phyloP scores from a whole-genome alignment of 2,797 vertebrate genomes.

The Semaprochilodus insignis region DNA sequence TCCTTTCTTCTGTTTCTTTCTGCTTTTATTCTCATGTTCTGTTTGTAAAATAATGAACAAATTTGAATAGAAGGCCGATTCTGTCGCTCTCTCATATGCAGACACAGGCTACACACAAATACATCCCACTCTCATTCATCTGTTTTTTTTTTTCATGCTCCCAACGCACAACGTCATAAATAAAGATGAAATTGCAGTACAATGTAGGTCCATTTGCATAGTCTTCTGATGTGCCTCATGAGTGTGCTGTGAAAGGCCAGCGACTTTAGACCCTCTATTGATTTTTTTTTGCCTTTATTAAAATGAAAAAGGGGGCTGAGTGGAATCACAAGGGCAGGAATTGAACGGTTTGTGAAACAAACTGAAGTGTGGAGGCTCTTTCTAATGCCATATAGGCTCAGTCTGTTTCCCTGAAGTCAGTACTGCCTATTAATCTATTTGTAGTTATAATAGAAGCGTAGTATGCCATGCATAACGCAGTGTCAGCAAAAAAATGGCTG shows the following conservation, averaged over 20 bases:
- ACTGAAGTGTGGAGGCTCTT: neutral
- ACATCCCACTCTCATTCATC: neutral
- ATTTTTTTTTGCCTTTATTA: constrained; percentile 36
- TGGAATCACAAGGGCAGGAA: neutral
- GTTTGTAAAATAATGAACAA: constrained; percentile 13
- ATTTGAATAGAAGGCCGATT: constrained; percentile 27
- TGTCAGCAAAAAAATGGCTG: neutral
- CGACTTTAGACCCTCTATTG: constrained; percentile 18
- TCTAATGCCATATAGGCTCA: neutral
- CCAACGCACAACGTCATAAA: constrained; percentile 17
- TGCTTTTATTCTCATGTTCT: neutral
- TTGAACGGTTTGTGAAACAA: neutral
- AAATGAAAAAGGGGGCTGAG: neutral
- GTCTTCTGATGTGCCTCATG: constrained; percentile 27
- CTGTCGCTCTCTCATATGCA: constrained; percentile 6
- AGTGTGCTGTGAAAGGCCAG: constrained; percentile 32
- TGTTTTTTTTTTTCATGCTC: neutral
- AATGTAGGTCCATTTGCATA: constrained; percentile 17
- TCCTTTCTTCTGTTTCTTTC: neutral
- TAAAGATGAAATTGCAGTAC: constrained; percentile 17
- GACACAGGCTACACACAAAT: neutral
- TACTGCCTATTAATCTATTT: neutral
- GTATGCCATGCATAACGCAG: neutral
- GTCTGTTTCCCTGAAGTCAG: neutral
- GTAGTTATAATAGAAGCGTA: neutral